Evolutionary conservation across 2,797 vertebrate species (phyloP), one percentile per base, ranked within the genome.

Genomic region (Betta splendens): DNA sequence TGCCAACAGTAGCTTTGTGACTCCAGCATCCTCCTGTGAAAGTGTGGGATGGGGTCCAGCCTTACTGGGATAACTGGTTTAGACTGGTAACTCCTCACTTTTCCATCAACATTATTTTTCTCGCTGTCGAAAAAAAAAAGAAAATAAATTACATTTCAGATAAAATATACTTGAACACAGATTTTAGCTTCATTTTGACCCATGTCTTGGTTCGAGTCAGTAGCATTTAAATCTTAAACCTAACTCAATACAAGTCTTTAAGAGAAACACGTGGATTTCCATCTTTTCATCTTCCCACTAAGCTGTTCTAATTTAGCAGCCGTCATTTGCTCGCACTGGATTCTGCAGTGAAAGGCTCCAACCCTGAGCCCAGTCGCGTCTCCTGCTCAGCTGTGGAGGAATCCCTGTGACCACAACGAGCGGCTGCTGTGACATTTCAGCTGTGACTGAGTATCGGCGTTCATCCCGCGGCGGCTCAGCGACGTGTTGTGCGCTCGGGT

Each of bases 361-460:
- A 13, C 36, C 23, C 13, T 5, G 23, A 50, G 32, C 32, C 21
- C 32, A 9, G 1, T 58, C 59, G 20, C 40, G 28, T 28, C 64
- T 52, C 61, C 23, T 36, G 0, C 70, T 28, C 15, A 15, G 39
- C 31, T 25, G 40, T 21, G 22, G 33, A 47, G 59, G 45, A 69
- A 3, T 22, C 52, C 44, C 61, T 38, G 59, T 50, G 36, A 18
- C 53, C 8, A 15, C 53, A 51, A 38, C 59, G 28, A 53, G 40
- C 45, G 48, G 33, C 57, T 33, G n/a, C 15, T 0, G 28, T 66
- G 70, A 79, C 66, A 64, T 77, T 80, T 81, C 55, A 68, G 25
- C 66, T 58, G 40, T 46, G 62, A 79, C 64, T 22, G n/a, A n/a
- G n/a, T n/a, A 52, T 71, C 61, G 20, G 53, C 5, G 40, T 38